Base-by-base conservation (phyloP, 2,113 vertebrate species). In the Elgaria multicarinata region DNA sequence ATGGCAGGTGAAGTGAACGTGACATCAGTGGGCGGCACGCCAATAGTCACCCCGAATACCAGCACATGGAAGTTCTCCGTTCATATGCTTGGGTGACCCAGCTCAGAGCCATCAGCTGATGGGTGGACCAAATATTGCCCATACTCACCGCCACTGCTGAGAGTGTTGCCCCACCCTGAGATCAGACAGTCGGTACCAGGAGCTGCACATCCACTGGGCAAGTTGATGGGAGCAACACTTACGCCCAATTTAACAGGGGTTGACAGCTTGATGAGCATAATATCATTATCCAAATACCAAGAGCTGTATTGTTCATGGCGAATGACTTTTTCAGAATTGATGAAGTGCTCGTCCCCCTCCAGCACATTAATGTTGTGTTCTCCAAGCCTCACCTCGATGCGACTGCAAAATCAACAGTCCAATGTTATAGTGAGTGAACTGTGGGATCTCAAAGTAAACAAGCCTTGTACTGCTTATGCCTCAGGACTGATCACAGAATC, bases 251-350 rank as follows among this genome's bases (percentile, higher is more conserved):
- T 31, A 77, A 96, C 98, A 0, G 96, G 50, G 1, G 8, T 36
- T 87, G 95, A 95, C 90, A 98, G 95, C 92, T 97, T 97, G 93
- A 98, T 97, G 94, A 98, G 92, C 98, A 98, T 98, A 92, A 98
- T 90, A 92, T 98, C 97, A 1, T 98, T 97, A 94, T 98, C 95
- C 95, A 98, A 94, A 86, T 42, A 89, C 77, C 93, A 92, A 72
- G 94, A 83, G 82, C 86, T 90, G 90, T 93, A 96, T 0, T 84
- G 22, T 55, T 95, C 94, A 69, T 96, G 88, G n/a, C 18, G 42
- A 33, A 97, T 94, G 22, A 90, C 44, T 67, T 92, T 93, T 55
- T 24, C 69, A 1, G 87, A 53, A 3, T 33, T 31, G 46, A 92
- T 81, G 36, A 89, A 62, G 46, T 93, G 92, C 24, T 94, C 89